These are phyloP conservation scores for Tragelaphus scriptus DNA, from an alignment of 2,113 vertebrate genomes.

Conservation along the genomic window DNA sequence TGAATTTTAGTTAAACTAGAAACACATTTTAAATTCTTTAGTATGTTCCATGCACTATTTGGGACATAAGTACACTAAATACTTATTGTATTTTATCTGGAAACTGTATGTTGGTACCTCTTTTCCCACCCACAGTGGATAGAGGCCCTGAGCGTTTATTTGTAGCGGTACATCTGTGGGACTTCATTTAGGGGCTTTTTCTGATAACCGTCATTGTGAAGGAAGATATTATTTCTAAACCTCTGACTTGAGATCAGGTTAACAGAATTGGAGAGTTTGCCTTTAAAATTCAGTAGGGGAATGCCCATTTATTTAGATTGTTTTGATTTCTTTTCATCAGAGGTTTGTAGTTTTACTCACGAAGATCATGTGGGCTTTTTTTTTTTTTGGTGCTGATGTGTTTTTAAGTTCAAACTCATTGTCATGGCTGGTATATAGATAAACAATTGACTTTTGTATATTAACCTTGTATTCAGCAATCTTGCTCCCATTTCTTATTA, in stretches of 20 bases:
- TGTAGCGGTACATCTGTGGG: not conserved
- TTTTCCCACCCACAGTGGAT: not conserved
- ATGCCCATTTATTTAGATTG: not conserved
- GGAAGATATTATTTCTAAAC: not conserved
- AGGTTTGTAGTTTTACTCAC: not conserved
- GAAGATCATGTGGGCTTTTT: not conserved
- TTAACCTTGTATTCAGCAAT: not conserved
- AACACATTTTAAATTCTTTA: not conserved
- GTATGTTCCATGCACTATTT: not conserved
- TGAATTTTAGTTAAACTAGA: not conserved
- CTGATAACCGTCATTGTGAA: not conserved
- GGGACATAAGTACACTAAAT: not conserved
- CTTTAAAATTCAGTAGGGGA: not conserved
- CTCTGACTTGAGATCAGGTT: not conserved
- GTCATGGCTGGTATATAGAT: not conserved
- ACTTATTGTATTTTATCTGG: not conserved
- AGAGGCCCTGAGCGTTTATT: not conserved
- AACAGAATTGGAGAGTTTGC: not conserved
- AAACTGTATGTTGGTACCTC: fast-evolving
- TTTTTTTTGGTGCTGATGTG: not conserved
- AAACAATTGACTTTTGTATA: not conserved
- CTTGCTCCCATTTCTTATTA: not conserved
- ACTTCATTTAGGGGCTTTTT: not conserved
- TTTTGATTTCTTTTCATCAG: not conserved
- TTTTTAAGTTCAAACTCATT: not conserved